Evolutionary conservation across 2,113 vertebrate genomes (phyloP).

Genomic region (Heptranchias perlo): DNA sequence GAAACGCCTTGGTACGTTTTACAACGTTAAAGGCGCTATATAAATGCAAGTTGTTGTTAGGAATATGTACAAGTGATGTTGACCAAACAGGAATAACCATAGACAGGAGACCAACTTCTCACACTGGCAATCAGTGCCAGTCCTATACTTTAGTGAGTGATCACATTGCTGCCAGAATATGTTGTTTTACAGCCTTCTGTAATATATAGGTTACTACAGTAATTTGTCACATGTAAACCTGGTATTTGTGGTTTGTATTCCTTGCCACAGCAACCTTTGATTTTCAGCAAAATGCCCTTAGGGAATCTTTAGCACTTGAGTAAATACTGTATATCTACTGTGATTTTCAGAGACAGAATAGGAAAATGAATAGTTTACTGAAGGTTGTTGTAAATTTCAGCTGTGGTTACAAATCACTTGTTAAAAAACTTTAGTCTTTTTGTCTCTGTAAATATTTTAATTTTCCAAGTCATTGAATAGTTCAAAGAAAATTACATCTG

Average conservation of each 20-base stretch:
- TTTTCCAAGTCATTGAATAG: not conserved
- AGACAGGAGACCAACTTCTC: no score
- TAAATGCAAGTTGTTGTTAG: not conserved
- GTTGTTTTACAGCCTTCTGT: not conserved
- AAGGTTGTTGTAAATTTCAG: not conserved
- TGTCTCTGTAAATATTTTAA: not conserved
- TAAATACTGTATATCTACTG: not conserved
- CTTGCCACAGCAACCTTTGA: not conserved
- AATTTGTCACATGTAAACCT: constrained; percentile 12
- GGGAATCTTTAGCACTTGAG: not conserved
- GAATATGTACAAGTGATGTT: no score
- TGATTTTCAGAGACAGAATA: not conserved
- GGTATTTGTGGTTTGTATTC: not conserved
- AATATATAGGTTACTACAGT: not conserved
- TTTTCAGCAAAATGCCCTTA: not conserved
- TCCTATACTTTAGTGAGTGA: not conserved
- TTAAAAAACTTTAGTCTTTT: not conserved
- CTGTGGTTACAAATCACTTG: not conserved
- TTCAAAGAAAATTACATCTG: not conserved
- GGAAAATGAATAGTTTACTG: not conserved
- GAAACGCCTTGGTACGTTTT: not conserved
- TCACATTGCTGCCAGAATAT: not conserved
- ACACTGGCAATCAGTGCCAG: no score
- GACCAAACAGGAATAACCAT: no score
- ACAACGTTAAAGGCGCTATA: not conserved